A percentile compares a stretch with the other conserved stretches of the same genome.
phyloP scores from a whole-genome alignment of 2,113 vertebrate species.

The Prolemur simus region DNA sequence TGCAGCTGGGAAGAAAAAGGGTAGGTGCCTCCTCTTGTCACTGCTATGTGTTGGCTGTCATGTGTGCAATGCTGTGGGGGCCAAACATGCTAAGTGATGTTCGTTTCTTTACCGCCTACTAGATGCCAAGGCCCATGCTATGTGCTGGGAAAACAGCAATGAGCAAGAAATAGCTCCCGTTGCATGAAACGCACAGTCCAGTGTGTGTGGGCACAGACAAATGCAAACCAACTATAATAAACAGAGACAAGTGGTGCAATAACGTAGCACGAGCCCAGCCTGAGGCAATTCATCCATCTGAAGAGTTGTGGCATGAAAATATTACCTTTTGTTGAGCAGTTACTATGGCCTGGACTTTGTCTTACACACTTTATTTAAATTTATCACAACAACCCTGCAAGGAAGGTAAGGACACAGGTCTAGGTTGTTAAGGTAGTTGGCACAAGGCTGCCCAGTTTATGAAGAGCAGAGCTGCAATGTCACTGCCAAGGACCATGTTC shows the following conservation, averaged over 20 bases:
- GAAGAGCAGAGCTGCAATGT: neutral
- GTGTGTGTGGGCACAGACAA: neutral
- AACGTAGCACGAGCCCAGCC: neutral
- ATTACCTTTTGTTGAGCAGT: neutral
- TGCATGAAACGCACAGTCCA: neutral
- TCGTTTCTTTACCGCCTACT: neutral
- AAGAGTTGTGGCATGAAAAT: neutral
- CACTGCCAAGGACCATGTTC: neutral
- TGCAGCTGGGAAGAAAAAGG: neutral
- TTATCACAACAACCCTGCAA: neutral
- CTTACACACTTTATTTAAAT: neutral
- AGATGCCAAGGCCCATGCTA: neutral
- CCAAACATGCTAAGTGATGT: neutral
- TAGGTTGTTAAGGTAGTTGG: neutral
- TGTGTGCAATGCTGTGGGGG: rapidly evolving
- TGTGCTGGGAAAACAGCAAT: neutral
- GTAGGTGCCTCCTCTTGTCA: neutral
- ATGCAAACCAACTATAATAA: neutral
- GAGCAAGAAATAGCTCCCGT: neutral
- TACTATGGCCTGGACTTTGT: neutral
- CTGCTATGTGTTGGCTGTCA: rapidly evolving
- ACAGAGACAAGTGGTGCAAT: neutral
- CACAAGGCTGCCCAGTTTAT: neutral
- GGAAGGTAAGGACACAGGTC: neutral
- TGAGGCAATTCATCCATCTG: too few species aligned